phyloP scores from a whole-genome alignment of 2,797 vertebrate species.

The Cossypha dichroa region DNA sequence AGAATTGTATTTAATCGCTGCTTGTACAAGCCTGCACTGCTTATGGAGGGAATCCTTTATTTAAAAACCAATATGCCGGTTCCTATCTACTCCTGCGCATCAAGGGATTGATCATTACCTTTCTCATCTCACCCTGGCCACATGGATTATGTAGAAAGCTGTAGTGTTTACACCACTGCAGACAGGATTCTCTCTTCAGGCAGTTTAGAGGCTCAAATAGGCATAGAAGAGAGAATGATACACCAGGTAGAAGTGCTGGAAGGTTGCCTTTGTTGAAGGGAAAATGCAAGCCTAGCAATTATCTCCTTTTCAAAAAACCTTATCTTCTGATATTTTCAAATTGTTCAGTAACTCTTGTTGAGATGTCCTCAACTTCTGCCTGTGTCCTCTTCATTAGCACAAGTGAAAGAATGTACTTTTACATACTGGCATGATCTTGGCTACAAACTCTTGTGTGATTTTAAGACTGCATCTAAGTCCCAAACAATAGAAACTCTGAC shows the following conservation, averaged over 20 bases:
- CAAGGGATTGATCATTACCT: not conserved
- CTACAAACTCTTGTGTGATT: not conserved
- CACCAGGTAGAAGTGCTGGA: not conserved
- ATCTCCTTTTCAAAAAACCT: not conserved
- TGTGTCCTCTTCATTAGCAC: not conserved
- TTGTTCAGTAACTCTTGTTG: not conserved
- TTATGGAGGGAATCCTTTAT: not conserved
- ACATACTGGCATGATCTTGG: not conserved
- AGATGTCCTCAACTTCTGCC: not conserved
- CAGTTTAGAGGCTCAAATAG: not conserved
- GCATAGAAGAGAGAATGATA: not conserved
- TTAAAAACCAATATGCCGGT: not conserved
- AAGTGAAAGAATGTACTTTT: not conserved
- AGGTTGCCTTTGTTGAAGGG: not conserved
- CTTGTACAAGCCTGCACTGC: not conserved
- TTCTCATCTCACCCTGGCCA: not conserved
- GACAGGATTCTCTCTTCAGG: not conserved
- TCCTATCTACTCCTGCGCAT: not conserved
- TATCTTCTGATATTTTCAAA: not conserved
- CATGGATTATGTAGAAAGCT: not conserved
- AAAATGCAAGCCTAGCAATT: not conserved
- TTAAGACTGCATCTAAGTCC: not conserved
- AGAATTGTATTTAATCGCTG: not conserved
- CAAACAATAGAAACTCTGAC: not conserved
- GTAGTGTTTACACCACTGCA: not conserved